Evolutionary conservation across 2,797 vertebrate genomes (phyloP).

Genomic region (Epinephelus awoara): DNA sequence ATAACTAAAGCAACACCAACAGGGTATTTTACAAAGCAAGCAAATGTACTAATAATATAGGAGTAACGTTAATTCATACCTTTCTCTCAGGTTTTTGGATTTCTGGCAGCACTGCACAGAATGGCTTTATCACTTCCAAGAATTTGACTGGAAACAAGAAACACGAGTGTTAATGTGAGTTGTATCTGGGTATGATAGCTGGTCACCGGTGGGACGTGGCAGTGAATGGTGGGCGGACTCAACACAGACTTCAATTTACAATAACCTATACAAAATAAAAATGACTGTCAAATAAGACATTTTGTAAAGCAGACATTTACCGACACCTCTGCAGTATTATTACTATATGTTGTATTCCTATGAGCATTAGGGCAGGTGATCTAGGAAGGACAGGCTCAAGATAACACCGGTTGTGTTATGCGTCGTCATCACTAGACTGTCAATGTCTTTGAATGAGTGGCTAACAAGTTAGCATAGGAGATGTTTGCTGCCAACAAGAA

Average conservation of each 20-base stretch:
- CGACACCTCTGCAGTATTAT: fast-evolving
- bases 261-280: background rate
- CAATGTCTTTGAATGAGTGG: slow-evolving; percentile 79
- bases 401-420: slow-evolving; percentile 59
- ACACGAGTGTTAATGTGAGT: background rate
- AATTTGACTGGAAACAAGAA: slow-evolving; percentile 92
- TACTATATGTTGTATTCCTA: fast-evolving
- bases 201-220: slow-evolving; percentile 72
- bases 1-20: background rate
- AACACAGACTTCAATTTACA: background rate
- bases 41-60: background rate
- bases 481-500: background rate
- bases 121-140: slow-evolving; percentile 98
- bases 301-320: fast-evolving
- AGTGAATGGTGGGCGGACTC: slow-evolving; percentile 62
- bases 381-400: background rate
- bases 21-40: background rate
- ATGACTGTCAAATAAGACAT: background rate
- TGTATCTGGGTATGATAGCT: background rate
- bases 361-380: fast-evolving
- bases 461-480: slow-evolving; percentile 62
- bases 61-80: slow-evolving; percentile 82
- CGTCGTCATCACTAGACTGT: slow-evolving; percentile 84
- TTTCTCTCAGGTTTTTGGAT: slow-evolving; percentile 98
- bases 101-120: slow-evolving; percentile 96